Percentiles rank a stretch among this genome's conserved stretches.
phyloP scores from a whole-genome alignment of 2,113 vertebrate genomes.

The Neotoma lepida region DNA sequence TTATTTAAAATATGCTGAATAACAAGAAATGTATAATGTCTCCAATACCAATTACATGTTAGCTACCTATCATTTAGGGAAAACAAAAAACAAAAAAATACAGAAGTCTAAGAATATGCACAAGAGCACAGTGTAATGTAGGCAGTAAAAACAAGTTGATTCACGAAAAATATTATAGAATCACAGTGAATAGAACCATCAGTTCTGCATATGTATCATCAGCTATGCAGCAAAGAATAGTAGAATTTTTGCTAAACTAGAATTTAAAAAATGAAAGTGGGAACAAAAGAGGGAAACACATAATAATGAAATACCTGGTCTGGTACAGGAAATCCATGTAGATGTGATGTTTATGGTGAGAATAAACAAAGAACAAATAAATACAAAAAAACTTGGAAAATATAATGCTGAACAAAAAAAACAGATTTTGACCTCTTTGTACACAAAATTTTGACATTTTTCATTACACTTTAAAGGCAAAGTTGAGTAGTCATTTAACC shows the following conservation, averaged over 20 bases:
- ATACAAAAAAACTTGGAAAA: neutral
- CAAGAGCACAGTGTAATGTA: neutral
- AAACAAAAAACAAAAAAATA: neutral
- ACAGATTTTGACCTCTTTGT: neutral
- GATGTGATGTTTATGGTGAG: neutral
- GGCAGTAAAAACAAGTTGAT: neutral
- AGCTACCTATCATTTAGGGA: neutral
- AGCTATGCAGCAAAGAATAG: neutral
- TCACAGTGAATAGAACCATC: neutral
- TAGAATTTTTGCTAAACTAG: neutral
- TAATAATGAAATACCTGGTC: neutral
- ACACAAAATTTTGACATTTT: neutral
- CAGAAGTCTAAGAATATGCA: neutral
- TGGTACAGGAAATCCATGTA: neutral
- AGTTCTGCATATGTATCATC: neutral
- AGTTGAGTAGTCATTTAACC: neutral
- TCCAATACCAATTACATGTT: neutral
- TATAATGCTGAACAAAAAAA: neutral
- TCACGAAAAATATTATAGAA: slow-evolving; percentile 1
- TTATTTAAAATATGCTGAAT: slow-evolving; percentile 18
- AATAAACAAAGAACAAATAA: slow-evolving; percentile 26
- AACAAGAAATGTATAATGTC: neutral
- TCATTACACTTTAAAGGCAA: neutral
- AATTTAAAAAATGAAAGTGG: neutral
- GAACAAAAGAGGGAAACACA: neutral